Percentiles rank a stretch among this genome's conserved stretches.
These are phyloP conservation scores for Ophion ventricosus DNA, from an alignment of 2,888 invertebrate species.

Conservation along the genomic window DNA sequence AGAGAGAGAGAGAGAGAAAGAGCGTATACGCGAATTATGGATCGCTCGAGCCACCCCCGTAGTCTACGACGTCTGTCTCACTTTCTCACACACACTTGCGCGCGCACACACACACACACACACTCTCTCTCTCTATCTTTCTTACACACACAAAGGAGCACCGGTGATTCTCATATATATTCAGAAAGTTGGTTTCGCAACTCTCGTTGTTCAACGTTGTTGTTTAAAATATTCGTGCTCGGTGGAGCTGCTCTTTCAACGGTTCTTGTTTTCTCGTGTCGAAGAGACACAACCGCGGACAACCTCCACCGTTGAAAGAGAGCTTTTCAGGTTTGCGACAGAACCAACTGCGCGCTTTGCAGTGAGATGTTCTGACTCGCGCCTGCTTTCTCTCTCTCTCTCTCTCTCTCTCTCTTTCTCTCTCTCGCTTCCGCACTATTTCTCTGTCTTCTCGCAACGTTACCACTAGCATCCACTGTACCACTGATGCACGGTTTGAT, in stretches of 20 bases:
- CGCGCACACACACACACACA: background rate
- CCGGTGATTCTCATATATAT: background rate
- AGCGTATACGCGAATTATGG: constrained; percentile 59
- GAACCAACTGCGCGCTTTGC: constrained; percentile 55
- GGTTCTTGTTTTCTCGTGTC: constrained; percentile 10
- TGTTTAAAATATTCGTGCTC: background rate
- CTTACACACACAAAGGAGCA: background rate
- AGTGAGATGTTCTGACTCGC: constrained; percentile 23
- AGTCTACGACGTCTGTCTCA: constrained; percentile 42
- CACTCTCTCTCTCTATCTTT: too few species aligned
- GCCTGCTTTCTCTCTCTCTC: too few species aligned
- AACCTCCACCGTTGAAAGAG: constrained; percentile 43
- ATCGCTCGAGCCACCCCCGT: constrained; percentile 57
- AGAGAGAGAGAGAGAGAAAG: constrained; percentile 30
- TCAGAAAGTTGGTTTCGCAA: background rate
- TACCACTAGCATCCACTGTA: constrained; percentile 62
- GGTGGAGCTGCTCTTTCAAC: background rate
- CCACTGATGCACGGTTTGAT: constrained; percentile 47
- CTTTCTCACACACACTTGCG: background rate
- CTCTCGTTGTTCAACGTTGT: background rate
- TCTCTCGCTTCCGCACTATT: constrained; percentile 41
- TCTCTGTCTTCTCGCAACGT: constrained; percentile 50
- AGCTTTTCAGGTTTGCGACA: constrained; percentile 39
- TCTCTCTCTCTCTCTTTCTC: too few species aligned
- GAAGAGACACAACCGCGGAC: constrained; percentile 39